These are phyloP conservation scores for Ennomos quercinarius DNA, from an alignment of 2,888 invertebrate species.

Conservation along the genomic window DNA sequence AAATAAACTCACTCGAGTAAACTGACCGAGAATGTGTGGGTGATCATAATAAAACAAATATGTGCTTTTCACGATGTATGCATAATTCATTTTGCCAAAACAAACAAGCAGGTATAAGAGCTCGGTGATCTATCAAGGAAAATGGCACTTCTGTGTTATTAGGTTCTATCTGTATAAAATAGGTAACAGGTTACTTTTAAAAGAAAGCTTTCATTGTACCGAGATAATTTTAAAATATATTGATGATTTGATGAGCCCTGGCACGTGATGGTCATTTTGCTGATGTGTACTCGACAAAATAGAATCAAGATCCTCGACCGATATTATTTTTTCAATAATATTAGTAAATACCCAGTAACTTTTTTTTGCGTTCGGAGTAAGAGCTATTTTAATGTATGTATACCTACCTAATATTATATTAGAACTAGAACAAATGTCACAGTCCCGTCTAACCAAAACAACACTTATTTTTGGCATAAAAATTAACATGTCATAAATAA, in stretches of 20 bases:
- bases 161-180: constrained; percentile 10
- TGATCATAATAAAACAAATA: constrained; percentile 29
- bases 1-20: constrained; percentile 29
- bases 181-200: too few species aligned
- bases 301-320: too few species aligned
- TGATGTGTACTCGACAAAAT: too few species aligned
- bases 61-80: constrained; percentile 23
- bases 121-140: constrained; percentile 32
- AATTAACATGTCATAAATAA: constrained; percentile 58
- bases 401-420: too few species aligned
- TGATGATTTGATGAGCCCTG: too few species aligned
- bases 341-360: too few species aligned
- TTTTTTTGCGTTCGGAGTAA: too few species aligned
- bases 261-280: too few species aligned
- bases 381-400: too few species aligned
- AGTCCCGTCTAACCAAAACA: constrained; percentile 43
- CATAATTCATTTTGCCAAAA: constrained; percentile 33
- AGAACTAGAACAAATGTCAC: constrained; percentile 7
- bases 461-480: constrained; percentile 51
- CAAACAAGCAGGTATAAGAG: constrained; percentile 28
- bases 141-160: constrained; percentile 29
- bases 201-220: too few species aligned
- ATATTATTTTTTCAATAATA: too few species aligned
- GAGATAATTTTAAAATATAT: too few species aligned
- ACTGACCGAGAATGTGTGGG: constrained; percentile 13